phyloP scores from a whole-genome alignment of 2,113 vertebrate species.

The Syrmaticus mikado region DNA sequence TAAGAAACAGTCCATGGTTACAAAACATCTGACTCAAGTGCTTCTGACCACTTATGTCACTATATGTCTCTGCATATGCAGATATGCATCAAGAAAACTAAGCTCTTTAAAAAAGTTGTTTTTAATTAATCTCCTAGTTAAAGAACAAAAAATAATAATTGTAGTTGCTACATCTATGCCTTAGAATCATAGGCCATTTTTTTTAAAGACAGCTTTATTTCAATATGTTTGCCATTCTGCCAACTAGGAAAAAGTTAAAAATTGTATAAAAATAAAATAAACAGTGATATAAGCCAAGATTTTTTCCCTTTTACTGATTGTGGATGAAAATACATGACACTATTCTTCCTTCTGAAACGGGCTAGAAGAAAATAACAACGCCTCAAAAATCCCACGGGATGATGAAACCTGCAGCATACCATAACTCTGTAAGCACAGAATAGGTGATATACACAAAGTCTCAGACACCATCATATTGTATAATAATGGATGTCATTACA shows the following conservation, averaged over 20 bases:
- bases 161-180: not conserved
- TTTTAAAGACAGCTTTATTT: not conserved
- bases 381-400: not conserved
- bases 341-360: not conserved
- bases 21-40: not conserved
- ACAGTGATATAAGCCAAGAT: not conserved
- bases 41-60: not conserved
- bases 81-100: not conserved
- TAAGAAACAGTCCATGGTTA: not conserved
- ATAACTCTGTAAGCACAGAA: not conserved
- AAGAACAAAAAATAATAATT: not conserved
- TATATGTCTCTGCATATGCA: not conserved
- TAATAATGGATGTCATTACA: not conserved
- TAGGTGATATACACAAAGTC: not conserved
- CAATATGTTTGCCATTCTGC: not conserved
- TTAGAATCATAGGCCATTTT: not conserved
- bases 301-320: not conserved
- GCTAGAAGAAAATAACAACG: not conserved
- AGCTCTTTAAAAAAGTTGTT: not conserved
- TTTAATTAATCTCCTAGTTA: not conserved
- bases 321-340: not conserved
- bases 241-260: not conserved
- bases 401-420: not conserved
- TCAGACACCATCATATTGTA: not conserved
- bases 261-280: not conserved